phyloP scores from a whole-genome alignment of 2,888 invertebrate species.

The Himalopsyche anomala region DNA sequence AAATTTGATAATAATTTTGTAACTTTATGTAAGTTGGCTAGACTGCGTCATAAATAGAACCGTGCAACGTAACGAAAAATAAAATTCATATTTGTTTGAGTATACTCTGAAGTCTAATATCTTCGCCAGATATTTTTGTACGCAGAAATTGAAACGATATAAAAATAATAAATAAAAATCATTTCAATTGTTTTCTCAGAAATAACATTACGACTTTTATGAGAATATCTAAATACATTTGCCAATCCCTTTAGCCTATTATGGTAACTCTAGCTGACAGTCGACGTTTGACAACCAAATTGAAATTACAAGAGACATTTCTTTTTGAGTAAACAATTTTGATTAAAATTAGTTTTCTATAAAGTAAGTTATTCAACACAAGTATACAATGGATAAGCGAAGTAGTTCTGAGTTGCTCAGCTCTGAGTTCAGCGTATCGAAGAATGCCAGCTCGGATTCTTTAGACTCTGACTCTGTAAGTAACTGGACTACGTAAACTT shows the following conservation, averaged over 20 bases:
- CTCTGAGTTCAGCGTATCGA: constrained; percentile 81
- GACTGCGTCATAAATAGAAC: not conserved
- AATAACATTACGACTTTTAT: too few relatives aligned
- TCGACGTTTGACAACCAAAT: constrained; percentile 1
- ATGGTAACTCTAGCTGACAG: not conserved
- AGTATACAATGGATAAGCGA: constrained; percentile 77
- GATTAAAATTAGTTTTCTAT: too few relatives aligned
- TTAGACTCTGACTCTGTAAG: constrained; percentile 89
- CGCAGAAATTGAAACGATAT: too few relatives aligned
- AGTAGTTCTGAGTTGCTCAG: constrained; percentile 81
- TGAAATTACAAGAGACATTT: not conserved
- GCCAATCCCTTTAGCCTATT: not conserved
- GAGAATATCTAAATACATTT: too few relatives aligned
- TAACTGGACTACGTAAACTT: constrained; percentile 62
- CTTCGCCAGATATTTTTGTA: too few relatives aligned
- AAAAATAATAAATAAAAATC: too few relatives aligned
- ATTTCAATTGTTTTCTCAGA: too few relatives aligned
- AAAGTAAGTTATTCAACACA: not conserved
- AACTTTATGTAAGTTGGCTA: not conserved
- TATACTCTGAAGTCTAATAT: too few relatives aligned
- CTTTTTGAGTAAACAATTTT: not conserved
- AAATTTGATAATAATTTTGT: not conserved
- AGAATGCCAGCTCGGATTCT: constrained; percentile 89
- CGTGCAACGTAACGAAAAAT: not conserved
- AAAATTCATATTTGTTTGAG: too few relatives aligned